Evolutionary conservation across 1,140 invertebrate species (phyloP).

Genomic region (Sesamia nonagrioides): DNA sequence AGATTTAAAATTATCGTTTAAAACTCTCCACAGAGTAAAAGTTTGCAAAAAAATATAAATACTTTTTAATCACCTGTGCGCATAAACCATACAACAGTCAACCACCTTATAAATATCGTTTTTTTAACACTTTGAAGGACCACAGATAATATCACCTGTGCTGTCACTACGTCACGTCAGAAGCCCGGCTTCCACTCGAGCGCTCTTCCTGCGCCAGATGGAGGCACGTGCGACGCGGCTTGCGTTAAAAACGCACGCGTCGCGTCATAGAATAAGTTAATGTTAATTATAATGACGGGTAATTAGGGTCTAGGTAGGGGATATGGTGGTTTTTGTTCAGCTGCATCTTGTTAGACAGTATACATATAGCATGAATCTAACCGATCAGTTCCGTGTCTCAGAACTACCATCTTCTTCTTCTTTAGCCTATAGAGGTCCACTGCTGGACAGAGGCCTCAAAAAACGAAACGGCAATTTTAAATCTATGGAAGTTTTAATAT

Average conservation of each 20-base stretch:
- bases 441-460: too few relatives aligned
- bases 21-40: neutral
- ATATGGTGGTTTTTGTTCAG: neutral
- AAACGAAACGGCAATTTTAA: too few relatives aligned
- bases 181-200: slow-evolving; percentile 78
- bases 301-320: slow-evolving; percentile 3
- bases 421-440: too few relatives aligned
- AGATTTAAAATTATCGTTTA: neutral
- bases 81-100: neutral
- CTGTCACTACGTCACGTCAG: slow-evolving; percentile 53
- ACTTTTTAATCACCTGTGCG: slow-evolving; percentile 11
- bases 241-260: slow-evolving; percentile 58
- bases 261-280: slow-evolving; percentile 60
- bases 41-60: neutral
- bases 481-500: too few relatives aligned
- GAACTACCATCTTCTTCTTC: too few relatives aligned
- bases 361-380: too few relatives aligned
- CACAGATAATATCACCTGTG: slow-evolving; percentile 49
- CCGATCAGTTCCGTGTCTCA: too few relatives aligned
- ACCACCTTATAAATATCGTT: neutral
- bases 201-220: slow-evolving; percentile 79
- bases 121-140: slow-evolving; percentile 24
- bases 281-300: slow-evolving; percentile 39
- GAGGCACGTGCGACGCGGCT: slow-evolving; percentile 70
- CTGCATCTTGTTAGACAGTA: too few relatives aligned